These are phyloP conservation scores for Rhineura floridana DNA, from an alignment of 2,113 vertebrate species.

Conservation along the genomic window DNA sequence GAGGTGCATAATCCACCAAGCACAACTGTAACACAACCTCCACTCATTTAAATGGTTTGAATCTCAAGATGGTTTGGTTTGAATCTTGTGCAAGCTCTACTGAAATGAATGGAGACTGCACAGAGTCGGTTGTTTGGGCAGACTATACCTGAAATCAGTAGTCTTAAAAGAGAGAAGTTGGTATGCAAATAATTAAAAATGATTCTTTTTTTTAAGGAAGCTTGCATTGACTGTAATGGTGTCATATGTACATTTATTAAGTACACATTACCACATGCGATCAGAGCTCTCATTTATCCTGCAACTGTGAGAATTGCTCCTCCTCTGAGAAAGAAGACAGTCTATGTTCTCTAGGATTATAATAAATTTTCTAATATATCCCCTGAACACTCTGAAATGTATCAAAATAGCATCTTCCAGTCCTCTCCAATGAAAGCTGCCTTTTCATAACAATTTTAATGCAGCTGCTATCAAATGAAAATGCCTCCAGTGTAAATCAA, in stretches of 20 bases:
- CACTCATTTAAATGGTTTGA: neutral
- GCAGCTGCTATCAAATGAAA: slow-evolving; percentile 80
- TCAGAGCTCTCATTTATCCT: slow-evolving; percentile 68
- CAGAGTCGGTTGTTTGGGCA: slow-evolving; percentile 8
- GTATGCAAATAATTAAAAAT: slow-evolving; percentile 72
- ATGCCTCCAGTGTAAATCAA: slow-evolving; percentile 85
- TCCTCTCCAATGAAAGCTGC: slow-evolving; percentile 79
- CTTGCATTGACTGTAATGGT: slow-evolving; percentile 74
- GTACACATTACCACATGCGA: slow-evolving; percentile 73
- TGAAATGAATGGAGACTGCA: slow-evolving; percentile 15
- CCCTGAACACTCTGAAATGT: slow-evolving; percentile 75
- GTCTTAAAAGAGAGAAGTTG: slow-evolving; percentile 78
- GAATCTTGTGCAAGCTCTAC: slow-evolving; percentile 1
- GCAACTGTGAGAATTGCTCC: slow-evolving; percentile 65
- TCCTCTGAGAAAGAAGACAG: slow-evolving; percentile 72
- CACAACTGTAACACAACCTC: slow-evolving; percentile 9
- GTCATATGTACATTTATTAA: slow-evolving; percentile 70
- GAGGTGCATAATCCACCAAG: slow-evolving; percentile 20
- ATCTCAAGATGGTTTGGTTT: neutral
- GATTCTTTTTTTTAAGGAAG: slow-evolving; percentile 68
- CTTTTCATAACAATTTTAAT: slow-evolving; percentile 78
- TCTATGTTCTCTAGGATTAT: slow-evolving; percentile 75
- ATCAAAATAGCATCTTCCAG: slow-evolving; percentile 81
- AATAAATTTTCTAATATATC: slow-evolving; percentile 75
- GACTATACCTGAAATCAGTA: slow-evolving; percentile 74